Evolutionary conservation across 1,140 invertebrate genomes (phyloP).

Genomic region (Drosophila prosaltans): DNA sequence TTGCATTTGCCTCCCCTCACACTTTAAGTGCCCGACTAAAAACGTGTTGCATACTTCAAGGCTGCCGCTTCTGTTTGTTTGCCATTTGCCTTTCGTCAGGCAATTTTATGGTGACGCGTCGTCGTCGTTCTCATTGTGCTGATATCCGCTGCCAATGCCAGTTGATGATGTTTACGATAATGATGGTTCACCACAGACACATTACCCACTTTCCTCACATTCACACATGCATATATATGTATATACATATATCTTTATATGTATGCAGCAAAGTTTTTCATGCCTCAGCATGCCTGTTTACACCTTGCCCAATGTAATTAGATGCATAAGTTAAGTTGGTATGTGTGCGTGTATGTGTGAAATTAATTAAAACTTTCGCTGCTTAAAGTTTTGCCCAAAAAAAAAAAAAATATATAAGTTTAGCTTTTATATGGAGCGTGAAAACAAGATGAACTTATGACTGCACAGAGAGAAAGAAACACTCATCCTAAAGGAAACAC

Average conservation of each 20-base stretch:
- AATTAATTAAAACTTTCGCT: slow-evolving; percentile 79
- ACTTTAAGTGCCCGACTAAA: slow-evolving; percentile 14
- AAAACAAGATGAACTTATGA: slow-evolving; percentile 16
- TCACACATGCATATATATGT: not conserved
- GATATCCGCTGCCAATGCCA: slow-evolving; percentile 20
- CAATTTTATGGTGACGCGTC: slow-evolving; percentile 45
- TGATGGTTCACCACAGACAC: slow-evolving; percentile 75
- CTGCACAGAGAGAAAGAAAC: slow-evolving; percentile 2
- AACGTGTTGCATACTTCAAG: slow-evolving; percentile 76
- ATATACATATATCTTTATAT: not conserved
- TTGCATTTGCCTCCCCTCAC: not conserved
- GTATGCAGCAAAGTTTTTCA: not conserved
- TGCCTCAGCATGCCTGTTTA: slow-evolving; percentile 21
- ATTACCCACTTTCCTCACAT: slow-evolving; percentile 38
- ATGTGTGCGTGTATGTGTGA: slow-evolving; percentile 38
- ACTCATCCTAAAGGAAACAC: not conserved
- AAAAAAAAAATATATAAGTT: slow-evolving; percentile 46
- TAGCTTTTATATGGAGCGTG: slow-evolving; percentile 45
- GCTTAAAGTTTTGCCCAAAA: slow-evolving; percentile 51
- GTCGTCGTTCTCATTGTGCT: slow-evolving; percentile 7
- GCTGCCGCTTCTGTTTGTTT: slow-evolving; percentile 66
- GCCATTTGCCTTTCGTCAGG: slow-evolving; percentile 38
- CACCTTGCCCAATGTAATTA: slow-evolving; percentile 68
- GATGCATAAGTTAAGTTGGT: slow-evolving; percentile 63
- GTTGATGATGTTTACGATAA: slow-evolving; percentile 53